Evolutionary conservation across 1,140 invertebrate genomes (phyloP).

Genomic region (Littorina saxatilis): DNA sequence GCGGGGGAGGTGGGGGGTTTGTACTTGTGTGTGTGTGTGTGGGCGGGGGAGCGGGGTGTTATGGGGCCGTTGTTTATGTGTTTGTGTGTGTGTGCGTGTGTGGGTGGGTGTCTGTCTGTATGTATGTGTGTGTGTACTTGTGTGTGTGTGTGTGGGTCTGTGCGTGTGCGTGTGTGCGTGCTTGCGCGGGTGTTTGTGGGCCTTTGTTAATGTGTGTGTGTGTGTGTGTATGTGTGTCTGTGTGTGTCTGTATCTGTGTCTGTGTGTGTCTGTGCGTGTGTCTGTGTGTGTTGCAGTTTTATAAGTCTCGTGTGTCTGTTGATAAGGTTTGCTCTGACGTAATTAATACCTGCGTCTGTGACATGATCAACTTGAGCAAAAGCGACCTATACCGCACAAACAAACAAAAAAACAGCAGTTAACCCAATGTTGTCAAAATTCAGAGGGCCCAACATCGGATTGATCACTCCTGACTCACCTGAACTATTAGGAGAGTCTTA

Average conservation of each 20-base stretch:
- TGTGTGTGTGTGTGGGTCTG: background rate
- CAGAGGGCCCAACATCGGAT: too few species aligned
- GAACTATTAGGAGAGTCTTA: too few species aligned
- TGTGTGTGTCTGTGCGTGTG: background rate
- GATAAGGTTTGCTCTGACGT: too few species aligned
- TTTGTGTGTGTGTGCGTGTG: constrained; percentile 8
- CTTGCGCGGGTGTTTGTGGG: background rate
- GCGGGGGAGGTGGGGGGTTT: background rate
- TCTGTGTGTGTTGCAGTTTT: background rate
- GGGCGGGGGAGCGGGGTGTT: background rate
- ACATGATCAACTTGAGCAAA: too few species aligned
- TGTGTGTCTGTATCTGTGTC: too few species aligned
- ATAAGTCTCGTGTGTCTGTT: background rate
- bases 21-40: background rate
- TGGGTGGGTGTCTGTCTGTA: background rate
- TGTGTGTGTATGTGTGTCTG: too few species aligned
- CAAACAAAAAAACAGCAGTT: too few species aligned
- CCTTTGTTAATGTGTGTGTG: too few species aligned
- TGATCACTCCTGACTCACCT: too few species aligned
- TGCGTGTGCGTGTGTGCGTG: background rate
- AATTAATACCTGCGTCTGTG: too few species aligned
- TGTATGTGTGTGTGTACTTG: constrained; percentile 7
- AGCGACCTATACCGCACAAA: too few species aligned
- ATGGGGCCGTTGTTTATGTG: constrained; percentile 3
- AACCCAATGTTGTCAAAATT: too few species aligned